Percentiles rank a stretch among this genome's conserved stretches.
Conservation (phyloP, 2,888 invertebrate species). For the Prenolepis imparis region DNA sequence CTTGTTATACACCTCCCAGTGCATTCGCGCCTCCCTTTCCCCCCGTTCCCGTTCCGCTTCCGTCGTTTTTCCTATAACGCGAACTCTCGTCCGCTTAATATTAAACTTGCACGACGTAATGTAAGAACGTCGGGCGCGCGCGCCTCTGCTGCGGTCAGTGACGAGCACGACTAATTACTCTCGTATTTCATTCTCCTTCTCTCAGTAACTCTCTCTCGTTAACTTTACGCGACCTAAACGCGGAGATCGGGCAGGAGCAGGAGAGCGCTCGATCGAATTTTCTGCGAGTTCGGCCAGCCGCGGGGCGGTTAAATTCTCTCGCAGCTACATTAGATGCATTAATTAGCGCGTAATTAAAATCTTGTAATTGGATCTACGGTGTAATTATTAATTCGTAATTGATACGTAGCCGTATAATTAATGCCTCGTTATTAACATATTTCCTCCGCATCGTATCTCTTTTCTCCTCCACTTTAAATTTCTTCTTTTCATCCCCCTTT, state of each 20-base stretch:
- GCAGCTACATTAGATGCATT: constrained; percentile 46
- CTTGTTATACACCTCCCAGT: constrained; percentile 62
- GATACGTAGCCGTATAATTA: constrained; percentile 38
- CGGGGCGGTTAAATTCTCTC: constrained; percentile 41
- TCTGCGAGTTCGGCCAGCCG: constrained; percentile 37
- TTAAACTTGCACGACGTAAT: constrained; percentile 50
- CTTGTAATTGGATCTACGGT: constrained; percentile 47
- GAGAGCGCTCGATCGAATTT: constrained; percentile 42
- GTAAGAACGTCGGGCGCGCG: constrained; percentile 16
- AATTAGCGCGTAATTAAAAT: constrained; percentile 52
- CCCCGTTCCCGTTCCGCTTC: constrained; percentile 1
- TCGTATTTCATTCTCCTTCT: constrained; percentile 46
- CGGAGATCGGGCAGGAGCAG: constrained; percentile 23
- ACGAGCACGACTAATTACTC: constrained; percentile 54
- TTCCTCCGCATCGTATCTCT: background rate
- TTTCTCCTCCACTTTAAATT: background rate
- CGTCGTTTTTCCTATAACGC: constrained; percentile 23
- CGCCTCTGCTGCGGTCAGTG: constrained; percentile 51
- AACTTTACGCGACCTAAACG: constrained; percentile 8
- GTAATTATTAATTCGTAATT: constrained; percentile 53
- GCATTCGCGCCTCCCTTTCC: constrained; percentile 9
- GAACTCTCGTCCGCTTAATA: constrained; percentile 50
- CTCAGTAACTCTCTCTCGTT: constrained; percentile 31
- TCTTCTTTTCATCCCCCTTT: constrained; percentile 50
- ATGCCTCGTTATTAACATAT: constrained; percentile 27